Percentiles rank a stretch among this genome's conserved stretches.
phyloP scores from a whole-genome alignment of 2,888 invertebrate species.

The Zhuqinia jingwanae region DNA sequence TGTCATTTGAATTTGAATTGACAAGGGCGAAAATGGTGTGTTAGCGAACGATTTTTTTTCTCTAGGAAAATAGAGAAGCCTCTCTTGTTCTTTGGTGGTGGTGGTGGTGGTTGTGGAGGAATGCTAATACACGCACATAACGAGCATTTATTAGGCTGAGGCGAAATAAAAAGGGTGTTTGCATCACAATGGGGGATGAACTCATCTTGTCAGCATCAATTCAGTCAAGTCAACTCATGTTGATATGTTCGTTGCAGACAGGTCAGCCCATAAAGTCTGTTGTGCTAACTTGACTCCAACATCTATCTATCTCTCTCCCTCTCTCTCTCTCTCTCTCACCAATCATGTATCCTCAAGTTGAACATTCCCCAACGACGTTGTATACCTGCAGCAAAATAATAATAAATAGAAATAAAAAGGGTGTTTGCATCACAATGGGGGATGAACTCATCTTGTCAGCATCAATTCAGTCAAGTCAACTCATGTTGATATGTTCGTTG shows the following conservation, averaged over 20 bases:
- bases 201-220: slow-evolving; percentile 69
- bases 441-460: slow-evolving; percentile 71
- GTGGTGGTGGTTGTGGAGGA: not conserved
- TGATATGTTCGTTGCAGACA: slow-evolving; percentile 28
- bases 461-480: too few species aligned
- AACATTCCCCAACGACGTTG: too few species aligned
- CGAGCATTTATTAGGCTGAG: slow-evolving; percentile 45
- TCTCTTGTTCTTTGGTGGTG: slow-evolving; percentile 38
- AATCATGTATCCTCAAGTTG: too few species aligned
- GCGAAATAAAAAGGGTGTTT: slow-evolving; percentile 53
- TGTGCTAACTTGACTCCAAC: too few species aligned
- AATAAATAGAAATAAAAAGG: slow-evolving; percentile 11
- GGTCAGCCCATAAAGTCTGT: slow-evolving; percentile 60
- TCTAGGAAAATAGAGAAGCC: slow-evolving; percentile 49
- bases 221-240: too few species aligned
- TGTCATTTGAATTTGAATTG: slow-evolving; percentile 64
- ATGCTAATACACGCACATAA: not conserved
- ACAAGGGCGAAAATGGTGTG: slow-evolving; percentile 51
- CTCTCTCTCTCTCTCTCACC: not conserved
- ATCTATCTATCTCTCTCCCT: not conserved
- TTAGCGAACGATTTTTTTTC: too few species aligned
- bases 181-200: slow-evolving; percentile 47
- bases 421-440: not conserved
- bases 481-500: slow-evolving; percentile 58
- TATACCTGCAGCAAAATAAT: slow-evolving; percentile 37